A percentile compares a stretch with the other conserved stretches of the same genome.
These are phyloP conservation scores for Syngnathus scovelli DNA, from an alignment of 2,113 vertebrate genomes.

Conservation along the genomic window DNA sequence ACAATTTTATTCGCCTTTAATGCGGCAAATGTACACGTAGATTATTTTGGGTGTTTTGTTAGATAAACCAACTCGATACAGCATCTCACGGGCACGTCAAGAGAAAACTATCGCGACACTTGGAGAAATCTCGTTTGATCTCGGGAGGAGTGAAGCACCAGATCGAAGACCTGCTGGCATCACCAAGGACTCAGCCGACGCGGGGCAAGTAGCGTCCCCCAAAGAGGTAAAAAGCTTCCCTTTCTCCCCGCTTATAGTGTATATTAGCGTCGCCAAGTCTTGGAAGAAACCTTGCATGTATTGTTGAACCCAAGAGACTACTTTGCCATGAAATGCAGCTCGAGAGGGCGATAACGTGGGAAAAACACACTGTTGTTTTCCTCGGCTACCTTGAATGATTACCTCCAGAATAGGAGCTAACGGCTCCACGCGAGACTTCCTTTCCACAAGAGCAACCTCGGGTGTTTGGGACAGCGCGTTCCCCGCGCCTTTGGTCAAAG, in stretches of 20 bases:
- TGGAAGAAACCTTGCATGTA: neutral
- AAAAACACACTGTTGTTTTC: constrained; percentile 11
- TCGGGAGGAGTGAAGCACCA: constrained; percentile 1
- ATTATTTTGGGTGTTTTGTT: too few relatives aligned
- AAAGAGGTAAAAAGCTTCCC: neutral
- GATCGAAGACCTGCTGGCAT: constrained; percentile 17
- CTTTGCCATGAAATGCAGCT: neutral
- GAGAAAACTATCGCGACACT: constrained; percentile 55
- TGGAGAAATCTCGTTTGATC: constrained; percentile 33
- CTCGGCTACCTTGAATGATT: neutral
- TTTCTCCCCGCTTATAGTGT: neutral
- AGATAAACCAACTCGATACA: neutral
- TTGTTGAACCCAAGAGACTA: neutral
- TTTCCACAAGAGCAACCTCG: constrained; percentile 6
- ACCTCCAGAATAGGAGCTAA: neutral
- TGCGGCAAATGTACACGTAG: neutral
- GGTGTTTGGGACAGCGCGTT: constrained; percentile 21
- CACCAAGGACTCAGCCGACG: constrained; percentile 47
- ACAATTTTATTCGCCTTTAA: neutral
- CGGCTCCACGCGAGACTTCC: neutral
- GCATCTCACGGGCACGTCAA: constrained; percentile 37
- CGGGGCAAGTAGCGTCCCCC: constrained; percentile 8
- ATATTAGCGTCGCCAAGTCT: neutral
- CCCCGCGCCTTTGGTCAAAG: constrained; percentile 50
- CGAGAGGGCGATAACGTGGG: neutral